These are phyloP conservation scores for Conus ventricosus DNA, from an alignment of 1,140 invertebrate genomes.

Conservation along the genomic window DNA sequence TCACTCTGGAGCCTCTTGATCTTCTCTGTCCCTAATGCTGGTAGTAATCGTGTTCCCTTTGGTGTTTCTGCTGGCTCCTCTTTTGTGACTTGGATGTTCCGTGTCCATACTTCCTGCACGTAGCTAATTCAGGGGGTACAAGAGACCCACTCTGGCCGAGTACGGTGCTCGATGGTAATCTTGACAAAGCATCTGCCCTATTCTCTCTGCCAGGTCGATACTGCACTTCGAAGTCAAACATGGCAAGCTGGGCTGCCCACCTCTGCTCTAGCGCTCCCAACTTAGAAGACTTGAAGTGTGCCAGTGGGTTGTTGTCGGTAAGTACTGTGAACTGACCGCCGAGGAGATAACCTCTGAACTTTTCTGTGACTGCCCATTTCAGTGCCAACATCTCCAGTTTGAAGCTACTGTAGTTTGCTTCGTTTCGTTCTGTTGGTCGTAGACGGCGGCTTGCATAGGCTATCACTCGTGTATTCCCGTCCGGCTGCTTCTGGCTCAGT, in stretches of 20 bases:
- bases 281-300: not conserved
- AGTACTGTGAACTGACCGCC: not conserved
- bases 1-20: no score
- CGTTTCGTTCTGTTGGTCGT: no score
- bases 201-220: not conserved
- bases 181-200: constrained; percentile 6
- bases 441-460: not conserved
- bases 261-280: not conserved
- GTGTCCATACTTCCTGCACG: no score
- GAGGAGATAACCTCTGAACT: not conserved
- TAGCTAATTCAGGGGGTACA: no score
- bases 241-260: constrained; percentile 1
- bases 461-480: not conserved
- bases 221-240: not conserved
- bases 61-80: no score
- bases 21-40: no score
- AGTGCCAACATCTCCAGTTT: constrained; percentile 1
- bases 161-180: no score
- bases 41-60: no score
- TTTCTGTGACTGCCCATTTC: not conserved
- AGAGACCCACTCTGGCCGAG: no score
- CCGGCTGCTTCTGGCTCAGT: constrained; percentile 14
- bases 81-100: no score
- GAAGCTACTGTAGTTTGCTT: not conserved
- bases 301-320: constrained; percentile 7